Evolutionary conservation across 1,140 invertebrate species (phyloP).

Genomic region (Pomacea maculata): DNA sequence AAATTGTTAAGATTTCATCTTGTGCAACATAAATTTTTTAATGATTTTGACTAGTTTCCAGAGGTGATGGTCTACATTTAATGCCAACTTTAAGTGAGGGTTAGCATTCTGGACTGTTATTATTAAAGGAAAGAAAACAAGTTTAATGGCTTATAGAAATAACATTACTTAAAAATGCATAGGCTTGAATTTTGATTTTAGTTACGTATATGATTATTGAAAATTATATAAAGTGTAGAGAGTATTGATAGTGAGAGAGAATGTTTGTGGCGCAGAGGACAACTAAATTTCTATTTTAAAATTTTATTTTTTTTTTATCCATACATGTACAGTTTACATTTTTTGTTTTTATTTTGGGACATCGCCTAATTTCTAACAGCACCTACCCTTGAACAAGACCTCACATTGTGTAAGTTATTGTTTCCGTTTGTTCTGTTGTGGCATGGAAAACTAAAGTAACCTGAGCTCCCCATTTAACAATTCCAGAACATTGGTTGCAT

Average conservation of each 20-base stretch:
- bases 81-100: too few species aligned
- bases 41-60: too few species aligned
- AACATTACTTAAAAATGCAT: neutral
- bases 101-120: too few species aligned
- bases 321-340: neutral
- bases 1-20: too few species aligned
- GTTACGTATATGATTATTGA: neutral
- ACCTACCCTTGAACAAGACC: slow-evolving; percentile 26
- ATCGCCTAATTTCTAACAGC: slow-evolving; percentile 23
- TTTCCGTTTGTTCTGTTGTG: slow-evolving; percentile 16
- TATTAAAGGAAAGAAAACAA: too few species aligned
- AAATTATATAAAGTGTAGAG: neutral
- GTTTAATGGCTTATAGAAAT: neutral
- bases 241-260: too few species aligned
- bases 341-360: slow-evolving; percentile 16
- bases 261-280: neutral
- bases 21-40: too few species aligned
- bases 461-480: too few species aligned
- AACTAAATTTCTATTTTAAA: neutral
- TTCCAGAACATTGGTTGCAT: too few species aligned
- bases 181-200: neutral
- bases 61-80: too few species aligned
- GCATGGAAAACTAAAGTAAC: neutral
- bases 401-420: slow-evolving; percentile 26
- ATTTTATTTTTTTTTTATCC: neutral